Evolutionary conservation across 1,140 invertebrate genomes (phyloP).

Genomic region (Drosophila pectinifera): DNA sequence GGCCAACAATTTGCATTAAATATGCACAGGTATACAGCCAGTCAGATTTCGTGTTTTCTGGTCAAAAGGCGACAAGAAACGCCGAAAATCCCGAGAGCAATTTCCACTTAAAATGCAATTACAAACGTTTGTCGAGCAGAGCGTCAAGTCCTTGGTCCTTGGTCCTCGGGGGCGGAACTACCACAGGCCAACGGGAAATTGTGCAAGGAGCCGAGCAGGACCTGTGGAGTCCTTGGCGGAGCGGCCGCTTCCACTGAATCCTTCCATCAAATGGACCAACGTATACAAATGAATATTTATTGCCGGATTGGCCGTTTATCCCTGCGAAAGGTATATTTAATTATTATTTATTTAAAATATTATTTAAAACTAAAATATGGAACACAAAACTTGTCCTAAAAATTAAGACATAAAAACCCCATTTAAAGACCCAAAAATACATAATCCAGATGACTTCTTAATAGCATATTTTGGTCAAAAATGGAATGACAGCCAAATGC

Average conservation of each 20-base stretch:
- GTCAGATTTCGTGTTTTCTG: not conserved
- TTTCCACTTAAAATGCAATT: constrained; percentile 65
- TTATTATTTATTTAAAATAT: no score
- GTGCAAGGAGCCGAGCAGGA: not conserved
- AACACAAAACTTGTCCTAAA: no score
- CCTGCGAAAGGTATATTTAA: no score
- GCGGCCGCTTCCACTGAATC: not conserved
- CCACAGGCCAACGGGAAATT: not conserved
- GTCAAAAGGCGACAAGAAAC: constrained; percentile 7
- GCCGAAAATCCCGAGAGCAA: constrained; percentile 33
- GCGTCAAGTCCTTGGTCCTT: not conserved
- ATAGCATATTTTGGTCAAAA: no score
- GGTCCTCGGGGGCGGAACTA: not conserved
- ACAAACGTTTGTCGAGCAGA: constrained; percentile 28
- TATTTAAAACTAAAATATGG: no score
- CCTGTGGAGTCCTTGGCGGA: constrained; percentile 4
- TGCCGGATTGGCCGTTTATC: constrained; percentile 21
- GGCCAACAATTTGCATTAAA: constrained; percentile 14
- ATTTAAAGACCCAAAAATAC: no score
- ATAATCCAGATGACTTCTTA: no score
- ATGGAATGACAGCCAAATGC: no score
- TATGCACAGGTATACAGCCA: constrained; percentile 8
- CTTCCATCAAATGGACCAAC: constrained; percentile 11
- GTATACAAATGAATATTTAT: constrained; percentile 38
- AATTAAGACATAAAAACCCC: no score